Base-by-base conservation (phyloP, 2,888 invertebrate genomes). In the Acrobasis consociella region DNA sequence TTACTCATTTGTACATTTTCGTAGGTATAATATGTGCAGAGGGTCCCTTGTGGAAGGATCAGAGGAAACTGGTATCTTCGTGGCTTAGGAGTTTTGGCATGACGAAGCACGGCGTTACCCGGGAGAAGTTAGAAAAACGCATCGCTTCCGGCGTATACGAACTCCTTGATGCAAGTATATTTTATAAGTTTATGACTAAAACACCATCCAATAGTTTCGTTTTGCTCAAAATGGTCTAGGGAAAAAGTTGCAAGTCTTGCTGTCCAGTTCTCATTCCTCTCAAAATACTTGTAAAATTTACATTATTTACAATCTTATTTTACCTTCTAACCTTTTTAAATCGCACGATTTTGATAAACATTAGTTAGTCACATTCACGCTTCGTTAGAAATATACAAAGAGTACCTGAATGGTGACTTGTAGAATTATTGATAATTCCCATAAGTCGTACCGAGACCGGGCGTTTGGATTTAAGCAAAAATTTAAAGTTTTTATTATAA, bases 1-100 rank as follows among this genome's bases (percentile, higher is more conserved):
- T 2, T 38, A 39, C 15, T 46, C n/a, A 31, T 31, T 31, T 11
- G 13, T 51, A 58, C 64, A 46, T 52, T 53, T 72, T 72, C 42
- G 8, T 63, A 97, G 97, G 97, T 67, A 88, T 98, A 22, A 96
- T 97, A 73, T 96, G 97, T 72, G 95, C 97, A 1, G 96, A 97
- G 81, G 97, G 97, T 0, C 93, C 93, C 2, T 84, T 96, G 15
- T 98, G 97, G 97, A 95, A 94, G 79, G 96, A 97, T 73, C 97
- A 97, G 76, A 93, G 97, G 64, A 95, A 94, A 73, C 95, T 97
- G 73, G 94, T 96, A 2, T 93, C 94, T 13, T 89, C 93, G n/a
- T 96, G 95, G 89, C 87, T 98, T 5, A 95, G 96, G 80, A 94
- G 94, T 72, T 93, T 96, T 70, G 97, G 97, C 5, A 91, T 95